These are phyloP conservation scores for Bursaphelenchus okinawaensis DNA, from an alignment of 2,888 invertebrate species.

Conservation along the genomic window DNA sequence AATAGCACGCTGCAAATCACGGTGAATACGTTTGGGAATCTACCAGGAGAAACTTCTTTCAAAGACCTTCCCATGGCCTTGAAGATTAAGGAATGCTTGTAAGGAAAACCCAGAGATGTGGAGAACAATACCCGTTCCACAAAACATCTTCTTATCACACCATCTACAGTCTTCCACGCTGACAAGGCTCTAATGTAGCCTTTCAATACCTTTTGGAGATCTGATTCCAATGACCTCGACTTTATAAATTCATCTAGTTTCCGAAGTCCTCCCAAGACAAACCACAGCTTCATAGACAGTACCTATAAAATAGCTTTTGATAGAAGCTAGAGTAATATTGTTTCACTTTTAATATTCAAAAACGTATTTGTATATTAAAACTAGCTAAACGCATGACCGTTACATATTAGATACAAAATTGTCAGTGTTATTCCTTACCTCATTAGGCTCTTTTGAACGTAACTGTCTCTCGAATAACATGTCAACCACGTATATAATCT, in stretches of 20 bases:
- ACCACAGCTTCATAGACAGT: constrained; percentile 56
- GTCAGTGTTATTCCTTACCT: constrained; percentile 30
- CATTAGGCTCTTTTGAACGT: constrained; percentile 68
- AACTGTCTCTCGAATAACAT: constrained; percentile 80
- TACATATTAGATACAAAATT: background rate
- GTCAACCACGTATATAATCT: constrained; percentile 73
- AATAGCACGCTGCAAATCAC: constrained; percentile 50
- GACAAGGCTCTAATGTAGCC: constrained; percentile 4
- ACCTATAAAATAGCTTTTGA: constrained; percentile 30
- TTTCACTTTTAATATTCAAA: background rate
- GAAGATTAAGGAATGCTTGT: constrained; percentile 80
- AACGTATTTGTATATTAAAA: background rate
- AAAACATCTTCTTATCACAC: constrained; percentile 55
- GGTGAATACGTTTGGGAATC: constrained; percentile 42
- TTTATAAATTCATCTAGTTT: constrained; percentile 47
- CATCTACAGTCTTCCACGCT: background rate
- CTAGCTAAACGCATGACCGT: background rate
- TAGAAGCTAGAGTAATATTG: background rate
- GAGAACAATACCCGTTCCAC: constrained; percentile 74
- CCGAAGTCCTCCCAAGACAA: constrained; percentile 45
- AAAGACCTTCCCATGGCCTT: constrained; percentile 65
- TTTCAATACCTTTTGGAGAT: background rate
- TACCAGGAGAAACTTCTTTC: constrained; percentile 31
- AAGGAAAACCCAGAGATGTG: constrained; percentile 81
- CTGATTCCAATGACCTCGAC: constrained; percentile 13